Evolutionary conservation across 2,888 invertebrate genomes (phyloP), one percentile per base, ranked within the genome.

Genomic region (Autographa gamma): DNA sequence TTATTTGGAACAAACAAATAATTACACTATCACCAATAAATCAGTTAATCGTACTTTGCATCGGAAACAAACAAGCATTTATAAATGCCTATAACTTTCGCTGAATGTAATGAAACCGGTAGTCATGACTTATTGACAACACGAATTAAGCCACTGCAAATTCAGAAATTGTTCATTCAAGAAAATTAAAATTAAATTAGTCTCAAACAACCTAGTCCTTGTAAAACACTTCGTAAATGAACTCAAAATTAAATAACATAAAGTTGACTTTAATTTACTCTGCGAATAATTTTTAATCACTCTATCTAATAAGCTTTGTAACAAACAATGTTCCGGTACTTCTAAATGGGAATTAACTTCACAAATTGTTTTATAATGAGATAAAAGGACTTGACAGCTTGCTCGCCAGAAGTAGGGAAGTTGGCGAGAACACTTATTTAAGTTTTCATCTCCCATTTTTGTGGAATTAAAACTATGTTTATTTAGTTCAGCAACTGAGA

Each of bases 331-430:
- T 56, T 56, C 19, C 43, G 48, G 38, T 62, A 31, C 58, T 60
- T 43, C 38, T 34, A 34, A 69, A 61, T 65, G 60, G 63, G 62
- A 60, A 63, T 58, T 59, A 62, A 63, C 18, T 61, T 56, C n/a
- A 56, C 56, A 63, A 63, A 71, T 60, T 63, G 63, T 38, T 66
- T 62, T 56, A 54, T 32, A 63, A 18, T 19, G 16, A 63, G 34
- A 52, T 63, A 31, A 41, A 13, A 16, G 31, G 52, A 32, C 41
- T 34, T 32, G 59, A 32, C 59, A 32, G 31, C 31, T 59, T 59
- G 19, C 58, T 61, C 56, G 16, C 56, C 13, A 8, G 32, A n/a
- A 32, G 18, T 14, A 52, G 25, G 54, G 54, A 56, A 56, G 25
- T 56, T 56, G 19, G 19, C 54, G 54, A 19, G 54, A 56, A 56